These are phyloP conservation scores for Aegithalos caudatus DNA, from an alignment of 2,113 vertebrate species.

Conservation along the genomic window DNA sequence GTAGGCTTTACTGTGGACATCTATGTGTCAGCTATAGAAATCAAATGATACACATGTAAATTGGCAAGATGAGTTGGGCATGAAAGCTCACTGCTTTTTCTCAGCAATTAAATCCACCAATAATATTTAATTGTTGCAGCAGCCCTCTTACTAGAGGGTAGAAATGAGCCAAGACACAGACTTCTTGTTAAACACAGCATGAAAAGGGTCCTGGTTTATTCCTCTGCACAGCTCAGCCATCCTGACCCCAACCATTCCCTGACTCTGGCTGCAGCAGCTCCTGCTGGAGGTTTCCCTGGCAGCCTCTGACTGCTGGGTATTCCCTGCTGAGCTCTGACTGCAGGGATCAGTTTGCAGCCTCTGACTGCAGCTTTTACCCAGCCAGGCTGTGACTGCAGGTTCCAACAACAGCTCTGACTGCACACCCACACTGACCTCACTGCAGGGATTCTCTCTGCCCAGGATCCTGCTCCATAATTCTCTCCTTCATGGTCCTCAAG, in stretches of 20 bases:
- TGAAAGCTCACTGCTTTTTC: neutral
- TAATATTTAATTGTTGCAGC: neutral
- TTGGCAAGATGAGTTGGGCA: neutral
- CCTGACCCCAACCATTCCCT: neutral
- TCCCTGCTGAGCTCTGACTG: too few species aligned
- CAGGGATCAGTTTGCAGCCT: neutral
- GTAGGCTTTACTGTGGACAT: neutral
- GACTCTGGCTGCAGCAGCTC: neutral
- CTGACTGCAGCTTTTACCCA: neutral
- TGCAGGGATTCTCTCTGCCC: neutral
- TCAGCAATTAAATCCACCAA: neutral
- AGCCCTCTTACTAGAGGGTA: neutral
- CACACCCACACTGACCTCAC: neutral
- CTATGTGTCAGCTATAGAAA: neutral
- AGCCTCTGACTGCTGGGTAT: neutral
- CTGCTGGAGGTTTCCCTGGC: neutral
- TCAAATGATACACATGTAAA: accelerated
- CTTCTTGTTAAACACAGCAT: neutral
- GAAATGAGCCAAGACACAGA: neutral
- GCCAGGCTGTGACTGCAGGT: neutral
- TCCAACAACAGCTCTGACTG: neutral
- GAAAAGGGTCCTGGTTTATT: neutral
- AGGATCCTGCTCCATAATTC: neutral
- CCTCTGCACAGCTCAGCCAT: neutral
- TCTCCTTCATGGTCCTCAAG: neutral